Percentiles rank a stretch among this genome's conserved stretches.
phyloP scores from a whole-genome alignment of 2,113 vertebrate species.

The Girardinichthys multiradiatus region DNA sequence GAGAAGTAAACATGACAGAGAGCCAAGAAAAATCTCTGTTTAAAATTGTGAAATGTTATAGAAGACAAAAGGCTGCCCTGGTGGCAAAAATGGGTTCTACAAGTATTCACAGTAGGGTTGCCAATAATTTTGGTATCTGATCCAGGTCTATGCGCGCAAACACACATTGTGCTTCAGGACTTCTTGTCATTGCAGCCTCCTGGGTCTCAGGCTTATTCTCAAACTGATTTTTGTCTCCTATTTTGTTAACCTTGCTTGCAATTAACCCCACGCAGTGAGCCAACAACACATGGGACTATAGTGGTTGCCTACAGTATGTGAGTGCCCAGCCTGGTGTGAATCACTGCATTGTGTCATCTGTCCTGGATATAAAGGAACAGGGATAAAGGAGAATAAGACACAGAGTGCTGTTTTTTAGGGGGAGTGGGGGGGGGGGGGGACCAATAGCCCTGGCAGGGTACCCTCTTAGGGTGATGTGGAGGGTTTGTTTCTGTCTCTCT shows the following conservation, averaged over 20 bases:
- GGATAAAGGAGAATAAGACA: slow-evolving; percentile 48
- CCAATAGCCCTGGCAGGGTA: slow-evolving; percentile 54
- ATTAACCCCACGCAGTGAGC: slow-evolving; percentile 78
- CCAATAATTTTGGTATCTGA: neutral
- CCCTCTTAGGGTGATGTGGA: slow-evolving; percentile 62
- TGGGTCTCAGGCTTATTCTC: slow-evolving; percentile 52
- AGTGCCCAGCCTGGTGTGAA: slow-evolving; percentile 63
- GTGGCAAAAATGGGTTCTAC: neutral
- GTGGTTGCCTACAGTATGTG: slow-evolving; percentile 53
- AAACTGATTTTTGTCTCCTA: slow-evolving; percentile 80
- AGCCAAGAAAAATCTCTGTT: too few species aligned
- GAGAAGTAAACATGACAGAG: too few species aligned
- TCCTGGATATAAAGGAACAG: slow-evolving; percentile 61
- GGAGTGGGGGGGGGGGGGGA: slow-evolving; percentile 56
- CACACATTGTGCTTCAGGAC: slow-evolving; percentile 26
- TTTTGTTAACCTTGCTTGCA: slow-evolving; percentile 82
- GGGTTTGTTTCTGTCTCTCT: slow-evolving; percentile 54
- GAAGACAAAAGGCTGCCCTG: neutral
- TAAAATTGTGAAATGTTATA: neutral
- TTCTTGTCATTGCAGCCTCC: slow-evolving; percentile 52
- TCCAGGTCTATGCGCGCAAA: neutral
- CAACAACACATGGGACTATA: slow-evolving; percentile 54
- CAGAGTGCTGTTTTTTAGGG: slow-evolving; percentile 49
- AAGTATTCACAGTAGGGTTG: too few species aligned
- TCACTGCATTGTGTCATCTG: slow-evolving; percentile 76